phyloP scores from a whole-genome alignment of 2,888 invertebrate species.

The Drosophila meridionalis region DNA sequence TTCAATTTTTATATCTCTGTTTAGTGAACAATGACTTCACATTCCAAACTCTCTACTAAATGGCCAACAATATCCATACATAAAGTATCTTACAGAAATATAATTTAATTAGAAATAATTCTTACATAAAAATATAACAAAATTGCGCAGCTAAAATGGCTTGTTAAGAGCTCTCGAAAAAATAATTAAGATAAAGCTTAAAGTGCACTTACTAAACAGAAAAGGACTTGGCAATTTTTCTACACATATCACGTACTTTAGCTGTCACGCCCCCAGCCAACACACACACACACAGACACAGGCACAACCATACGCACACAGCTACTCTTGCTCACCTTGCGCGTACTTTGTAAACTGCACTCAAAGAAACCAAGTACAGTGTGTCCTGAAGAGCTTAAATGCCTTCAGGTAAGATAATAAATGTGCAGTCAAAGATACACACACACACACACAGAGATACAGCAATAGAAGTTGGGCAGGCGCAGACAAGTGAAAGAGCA shows the following conservation, averaged over 20 bases:
- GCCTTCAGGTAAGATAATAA: slow-evolving; percentile 79
- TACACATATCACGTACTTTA: slow-evolving; percentile 25
- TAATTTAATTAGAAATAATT: neutral
- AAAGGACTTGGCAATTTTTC: slow-evolving; percentile 28
- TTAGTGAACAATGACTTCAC: too few relatives aligned
- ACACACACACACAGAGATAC: slow-evolving; percentile 36
- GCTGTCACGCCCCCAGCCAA: slow-evolving; percentile 45
- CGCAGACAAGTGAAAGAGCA: slow-evolving; percentile 52
- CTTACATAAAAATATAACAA: neutral
- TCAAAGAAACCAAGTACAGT: slow-evolving; percentile 38
- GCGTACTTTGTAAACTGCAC: slow-evolving; percentile 47
- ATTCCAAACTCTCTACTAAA: neutral
- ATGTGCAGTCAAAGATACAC: slow-evolving; percentile 77
- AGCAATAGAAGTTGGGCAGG: slow-evolving; percentile 41
- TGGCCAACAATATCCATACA: neutral
- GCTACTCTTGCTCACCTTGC: slow-evolving; percentile 2
- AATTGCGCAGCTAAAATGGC: neutral
- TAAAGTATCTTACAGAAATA: neutral
- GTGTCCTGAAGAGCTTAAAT: slow-evolving; percentile 61
- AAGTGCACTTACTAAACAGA: slow-evolving; percentile 7
- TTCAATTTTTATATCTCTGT: too few relatives aligned
- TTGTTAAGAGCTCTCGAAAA: neutral
- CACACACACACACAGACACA: slow-evolving; percentile 9
- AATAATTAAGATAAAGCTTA: slow-evolving; percentile 16
- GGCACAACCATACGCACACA: slow-evolving; percentile 1